Conservation (phyloP, 2,888 invertebrate species). For the Sympetrum striolatum region DNA sequence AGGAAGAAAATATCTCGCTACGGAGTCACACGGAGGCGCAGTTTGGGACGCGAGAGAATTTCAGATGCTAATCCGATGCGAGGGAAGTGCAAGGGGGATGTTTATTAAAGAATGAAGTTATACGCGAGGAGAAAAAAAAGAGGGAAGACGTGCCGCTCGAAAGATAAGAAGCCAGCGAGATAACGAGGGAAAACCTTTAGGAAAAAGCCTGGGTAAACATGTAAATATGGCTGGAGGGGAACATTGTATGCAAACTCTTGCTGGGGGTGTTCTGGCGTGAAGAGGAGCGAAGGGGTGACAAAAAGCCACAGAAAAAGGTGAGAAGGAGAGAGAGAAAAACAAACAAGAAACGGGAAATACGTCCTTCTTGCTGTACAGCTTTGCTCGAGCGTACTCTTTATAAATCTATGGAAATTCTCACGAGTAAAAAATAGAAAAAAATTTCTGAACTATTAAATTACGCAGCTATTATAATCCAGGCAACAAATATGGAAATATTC, state of each 20-base stretch:
- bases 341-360: not conserved
- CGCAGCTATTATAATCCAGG: too few species aligned
- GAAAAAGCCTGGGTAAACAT: not conserved
- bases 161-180: not conserved
- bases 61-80: not conserved
- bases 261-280: not conserved
- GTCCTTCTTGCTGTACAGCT: too few species aligned
- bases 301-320: not conserved
- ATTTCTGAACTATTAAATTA: too few species aligned
- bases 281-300: not conserved
- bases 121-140: not conserved
- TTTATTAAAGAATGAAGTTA: not conserved
- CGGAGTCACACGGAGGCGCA: not conserved
- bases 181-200: not conserved
- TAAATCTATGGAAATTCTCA: too few species aligned
- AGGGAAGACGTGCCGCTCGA: not conserved
- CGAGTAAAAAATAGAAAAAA: too few species aligned
- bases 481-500: too few species aligned
- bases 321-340: not conserved
- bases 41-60: not conserved
- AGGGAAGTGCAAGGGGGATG: not conserved
- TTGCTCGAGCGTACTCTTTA: too few species aligned
- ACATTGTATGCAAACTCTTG: not conserved
- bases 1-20: not conserved
- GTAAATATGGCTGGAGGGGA: not conserved